Evolutionary conservation across 2,797 vertebrate genomes (phyloP).

Genomic region (Aphelocoma californica): DNA sequence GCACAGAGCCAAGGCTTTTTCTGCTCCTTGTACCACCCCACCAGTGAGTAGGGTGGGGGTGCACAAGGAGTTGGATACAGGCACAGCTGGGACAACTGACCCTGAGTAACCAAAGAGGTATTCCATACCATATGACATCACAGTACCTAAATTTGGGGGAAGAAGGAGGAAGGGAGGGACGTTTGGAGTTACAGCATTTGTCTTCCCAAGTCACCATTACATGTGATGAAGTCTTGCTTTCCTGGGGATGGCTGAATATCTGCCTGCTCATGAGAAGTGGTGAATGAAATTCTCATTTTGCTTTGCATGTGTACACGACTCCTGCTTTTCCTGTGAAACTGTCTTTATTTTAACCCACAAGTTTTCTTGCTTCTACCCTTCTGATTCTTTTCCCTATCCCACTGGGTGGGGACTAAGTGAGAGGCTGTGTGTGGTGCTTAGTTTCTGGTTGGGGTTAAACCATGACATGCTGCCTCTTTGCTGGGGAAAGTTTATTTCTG

Average conservation of each 20-base stretch:
- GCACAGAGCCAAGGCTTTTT: neutral
- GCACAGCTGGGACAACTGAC: neutral
- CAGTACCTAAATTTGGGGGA: neutral
- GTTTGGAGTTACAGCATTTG: neutral
- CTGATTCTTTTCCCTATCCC: neutral
- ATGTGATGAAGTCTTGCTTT: neutral
- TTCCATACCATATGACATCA: neutral
- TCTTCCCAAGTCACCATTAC: neutral
- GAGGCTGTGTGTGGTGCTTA: neutral
- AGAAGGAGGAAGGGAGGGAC: neutral
- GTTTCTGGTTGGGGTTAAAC: neutral
- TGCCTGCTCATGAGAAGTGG: neutral
- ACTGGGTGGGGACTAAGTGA: neutral
- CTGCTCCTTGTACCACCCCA: neutral
- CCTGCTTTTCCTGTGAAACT: neutral
- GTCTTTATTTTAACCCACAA: neutral
- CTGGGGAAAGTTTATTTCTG: slow-evolving; percentile 24
- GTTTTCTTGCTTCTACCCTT: neutral
- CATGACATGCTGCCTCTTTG: neutral
- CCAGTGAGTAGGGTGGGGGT: neutral
- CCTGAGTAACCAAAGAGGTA: neutral
- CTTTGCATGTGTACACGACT: neutral
- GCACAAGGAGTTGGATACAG: neutral
- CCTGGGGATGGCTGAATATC: neutral
- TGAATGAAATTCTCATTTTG: neutral